phyloP scores from a whole-genome alignment of 2,888 invertebrate genomes.

The Tinea pellionella region DNA sequence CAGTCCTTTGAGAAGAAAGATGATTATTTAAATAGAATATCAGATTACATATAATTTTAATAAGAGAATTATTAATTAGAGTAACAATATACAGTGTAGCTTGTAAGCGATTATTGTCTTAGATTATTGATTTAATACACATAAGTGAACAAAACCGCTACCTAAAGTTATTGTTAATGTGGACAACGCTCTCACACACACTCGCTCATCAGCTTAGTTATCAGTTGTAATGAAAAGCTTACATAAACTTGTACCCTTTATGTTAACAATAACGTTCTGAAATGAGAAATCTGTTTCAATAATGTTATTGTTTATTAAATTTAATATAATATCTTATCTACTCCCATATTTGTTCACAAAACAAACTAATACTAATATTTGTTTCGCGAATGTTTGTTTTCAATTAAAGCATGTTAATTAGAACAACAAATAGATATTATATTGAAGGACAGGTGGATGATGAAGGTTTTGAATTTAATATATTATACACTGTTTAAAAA shows the following conservation, averaged over 20 bases:
- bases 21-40: not conserved
- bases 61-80: not conserved
- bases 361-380: not conserved
- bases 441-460: too few species aligned
- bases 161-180: slow-evolving; percentile 8
- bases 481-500: too few species aligned
- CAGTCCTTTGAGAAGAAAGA: too few species aligned
- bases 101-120: not conserved
- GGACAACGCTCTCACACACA: too few species aligned
- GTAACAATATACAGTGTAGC: not conserved
- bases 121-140: slow-evolving; percentile 1
- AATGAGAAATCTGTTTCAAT: not conserved
- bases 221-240: slow-evolving; percentile 1
- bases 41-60: not conserved
- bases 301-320: not conserved
- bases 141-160: slow-evolving; percentile 7
- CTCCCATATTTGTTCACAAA: not conserved
- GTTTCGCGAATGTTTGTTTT: not conserved
- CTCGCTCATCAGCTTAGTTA: not conserved
- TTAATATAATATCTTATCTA: not conserved
- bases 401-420: not conserved
- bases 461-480: too few species aligned
- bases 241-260: not conserved
- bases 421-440: too few species aligned
- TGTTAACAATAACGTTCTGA: not conserved